Percentiles rank a stretch among this genome's conserved stretches.
phyloP scores from a whole-genome alignment of 1,140 invertebrate species.

The Bathynomus jamesi region DNA sequence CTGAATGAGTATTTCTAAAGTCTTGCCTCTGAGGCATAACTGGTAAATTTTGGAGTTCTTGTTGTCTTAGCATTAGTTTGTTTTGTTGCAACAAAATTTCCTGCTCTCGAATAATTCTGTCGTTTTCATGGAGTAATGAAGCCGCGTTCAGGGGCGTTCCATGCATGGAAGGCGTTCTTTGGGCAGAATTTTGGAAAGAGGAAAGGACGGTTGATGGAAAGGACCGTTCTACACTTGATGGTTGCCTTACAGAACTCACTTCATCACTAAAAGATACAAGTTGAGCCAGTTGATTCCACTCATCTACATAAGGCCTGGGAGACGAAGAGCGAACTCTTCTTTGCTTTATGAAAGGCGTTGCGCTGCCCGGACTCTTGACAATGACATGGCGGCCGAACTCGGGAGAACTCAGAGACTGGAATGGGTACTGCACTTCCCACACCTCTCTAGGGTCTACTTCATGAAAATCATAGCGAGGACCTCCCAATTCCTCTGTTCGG shows the following conservation, averaged over 20 bases:
- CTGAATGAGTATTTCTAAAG: neutral
- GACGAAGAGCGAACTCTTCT: constrained; percentile 57
- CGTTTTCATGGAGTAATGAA: constrained; percentile 9
- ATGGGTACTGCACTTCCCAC: neutral
- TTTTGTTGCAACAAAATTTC: neutral
- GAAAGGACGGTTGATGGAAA: constrained; percentile 50
- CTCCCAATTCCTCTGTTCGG: constrained; percentile 55
- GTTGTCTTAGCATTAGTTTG: neutral
- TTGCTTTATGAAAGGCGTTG: constrained; percentile 47
- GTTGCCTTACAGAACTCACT: constrained; percentile 66
- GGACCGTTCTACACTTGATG: constrained; percentile 67
- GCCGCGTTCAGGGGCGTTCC: constrained; percentile 15
- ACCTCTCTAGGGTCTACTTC: neutral
- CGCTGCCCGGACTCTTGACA: constrained; percentile 37
- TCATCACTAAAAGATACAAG: constrained; percentile 34
- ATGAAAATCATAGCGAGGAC: neutral
- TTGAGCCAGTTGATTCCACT: constrained; percentile 61
- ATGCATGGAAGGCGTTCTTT: constrained; percentile 31
- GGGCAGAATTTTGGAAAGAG: constrained; percentile 40
- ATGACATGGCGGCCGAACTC: constrained; percentile 35
- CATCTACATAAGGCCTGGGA: constrained; percentile 47
- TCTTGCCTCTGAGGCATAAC: neutral
- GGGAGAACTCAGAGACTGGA: constrained; percentile 24
- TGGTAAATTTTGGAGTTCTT: neutral
- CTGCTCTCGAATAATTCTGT: neutral